phyloP scores from a whole-genome alignment of 2,113 vertebrate species.

The Caretta caretta region DNA sequence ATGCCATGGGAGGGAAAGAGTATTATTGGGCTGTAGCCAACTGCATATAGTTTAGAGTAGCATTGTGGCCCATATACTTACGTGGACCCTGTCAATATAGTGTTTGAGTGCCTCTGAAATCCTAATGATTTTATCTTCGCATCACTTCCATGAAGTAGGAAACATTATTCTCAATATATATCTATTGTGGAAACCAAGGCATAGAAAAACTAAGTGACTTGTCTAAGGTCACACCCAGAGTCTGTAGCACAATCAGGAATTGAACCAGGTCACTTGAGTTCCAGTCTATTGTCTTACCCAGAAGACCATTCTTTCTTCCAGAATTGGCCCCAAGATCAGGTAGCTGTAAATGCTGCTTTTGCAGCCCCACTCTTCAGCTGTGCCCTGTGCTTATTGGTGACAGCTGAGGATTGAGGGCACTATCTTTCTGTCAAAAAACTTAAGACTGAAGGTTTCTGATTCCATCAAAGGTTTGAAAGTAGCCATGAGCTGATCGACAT shows the following conservation, averaged over 20 bases:
- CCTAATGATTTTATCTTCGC: neutral
- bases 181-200: neutral
- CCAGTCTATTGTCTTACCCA: neutral
- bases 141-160: neutral
- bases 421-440: neutral
- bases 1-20: neutral
- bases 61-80: accelerated
- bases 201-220: neutral
- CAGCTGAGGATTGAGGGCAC: neutral
- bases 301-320: neutral
- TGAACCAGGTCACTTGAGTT: neutral
- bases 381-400: neutral
- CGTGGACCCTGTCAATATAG: neutral
- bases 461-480: neutral
- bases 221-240: neutral
- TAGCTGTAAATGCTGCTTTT: neutral
- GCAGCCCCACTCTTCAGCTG: neutral
- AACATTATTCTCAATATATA: neutral
- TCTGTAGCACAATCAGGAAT: neutral
- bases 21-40: neutral
- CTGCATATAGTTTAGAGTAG: neutral
- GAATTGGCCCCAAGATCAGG: neutral
- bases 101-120: neutral
- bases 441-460: neutral
- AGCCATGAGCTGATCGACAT: neutral